Conservation (phyloP, 2,888 invertebrate genomes). For the Cephus runcator region DNA sequence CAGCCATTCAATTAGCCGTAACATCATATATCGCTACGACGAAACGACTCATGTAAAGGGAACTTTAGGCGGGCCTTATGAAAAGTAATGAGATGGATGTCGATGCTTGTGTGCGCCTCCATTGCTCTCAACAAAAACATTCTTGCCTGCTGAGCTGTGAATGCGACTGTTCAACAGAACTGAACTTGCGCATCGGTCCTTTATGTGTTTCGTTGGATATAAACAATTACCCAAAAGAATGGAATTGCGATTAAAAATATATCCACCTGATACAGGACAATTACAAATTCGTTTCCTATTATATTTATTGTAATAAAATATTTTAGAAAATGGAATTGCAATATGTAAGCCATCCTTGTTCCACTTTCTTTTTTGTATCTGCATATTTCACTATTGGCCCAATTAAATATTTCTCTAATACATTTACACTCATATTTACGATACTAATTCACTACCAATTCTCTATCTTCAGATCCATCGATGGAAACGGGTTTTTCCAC, state of each 20-base stretch:
- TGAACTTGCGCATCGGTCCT: neutral
- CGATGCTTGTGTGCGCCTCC: slow-evolving; percentile 24
- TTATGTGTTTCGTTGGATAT: neutral
- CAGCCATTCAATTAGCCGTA: neutral
- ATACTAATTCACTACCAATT: neutral
- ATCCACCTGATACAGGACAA: neutral
- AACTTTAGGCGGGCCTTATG: slow-evolving; percentile 2
- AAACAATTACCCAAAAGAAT: neutral
- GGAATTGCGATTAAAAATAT: too few species aligned
- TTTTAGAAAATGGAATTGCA: neutral
- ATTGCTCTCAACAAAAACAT: slow-evolving; percentile 46
- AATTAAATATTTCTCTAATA: neutral
- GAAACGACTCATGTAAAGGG: neutral
- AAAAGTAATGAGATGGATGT: slow-evolving; percentile 26
- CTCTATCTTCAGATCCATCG: neutral
- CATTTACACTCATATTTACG: neutral
- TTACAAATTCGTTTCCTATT: neutral
- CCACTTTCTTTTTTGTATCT: neutral
- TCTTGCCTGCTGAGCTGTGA: slow-evolving; percentile 49
- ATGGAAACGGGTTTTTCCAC: neutral
- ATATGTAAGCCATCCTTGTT: neutral
- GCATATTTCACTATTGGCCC: neutral
- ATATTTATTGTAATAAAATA: neutral
- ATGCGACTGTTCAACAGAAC: slow-evolving; percentile 30
- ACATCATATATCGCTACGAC: neutral